phyloP scores from a whole-genome alignment of 2,888 invertebrate genomes.

The Leptinotarsa haldemani region DNA sequence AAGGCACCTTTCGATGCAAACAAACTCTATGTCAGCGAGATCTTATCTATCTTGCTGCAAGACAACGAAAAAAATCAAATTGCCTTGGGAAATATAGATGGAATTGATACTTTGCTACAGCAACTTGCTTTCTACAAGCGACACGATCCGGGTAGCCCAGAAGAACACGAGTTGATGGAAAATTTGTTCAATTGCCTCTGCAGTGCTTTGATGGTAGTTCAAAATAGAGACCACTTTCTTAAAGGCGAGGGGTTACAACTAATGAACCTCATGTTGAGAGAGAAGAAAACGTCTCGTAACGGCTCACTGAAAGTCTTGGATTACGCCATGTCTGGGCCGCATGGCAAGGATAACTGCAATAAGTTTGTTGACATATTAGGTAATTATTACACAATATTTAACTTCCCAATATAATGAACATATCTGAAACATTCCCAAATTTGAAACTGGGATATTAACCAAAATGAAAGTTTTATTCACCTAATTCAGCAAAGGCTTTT shows the following conservation, averaged over 20 bases:
- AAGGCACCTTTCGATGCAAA: conserved; percentile 95
- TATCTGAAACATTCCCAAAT: too few relatives aligned
- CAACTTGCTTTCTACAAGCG: conserved; percentile 95
- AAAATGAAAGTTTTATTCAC: too few relatives aligned
- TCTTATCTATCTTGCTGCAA: conserved; percentile 94
- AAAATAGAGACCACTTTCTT: conserved; percentile 92
- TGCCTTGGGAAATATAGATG: conserved; percentile 90
- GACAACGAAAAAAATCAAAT: conserved; percentile 84
- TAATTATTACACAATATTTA: background rate
- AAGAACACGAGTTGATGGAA: conserved; percentile 99
- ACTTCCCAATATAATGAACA: too few relatives aligned
- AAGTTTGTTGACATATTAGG: conserved; percentile 74
- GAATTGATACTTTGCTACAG: conserved; percentile 95
- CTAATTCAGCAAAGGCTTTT: too few relatives aligned
- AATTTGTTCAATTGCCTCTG: conserved; percentile 97
- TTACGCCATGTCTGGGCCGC: conserved; percentile 93
- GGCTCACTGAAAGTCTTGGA: conserved; percentile 98
- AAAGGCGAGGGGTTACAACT: conserved; percentile 97
- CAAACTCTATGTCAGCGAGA: conserved; percentile 95
- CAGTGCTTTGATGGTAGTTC: conserved; percentile 87
- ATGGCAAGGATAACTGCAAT: conserved; percentile 95
- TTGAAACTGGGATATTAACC: too few relatives aligned
- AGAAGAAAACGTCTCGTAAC: conserved; percentile 96
- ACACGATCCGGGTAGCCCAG: conserved; percentile 89
- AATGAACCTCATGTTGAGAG: conserved; percentile 98